Evolutionary conservation across 2,797 vertebrate species (phyloP), one percentile per base, ranked within the genome.

Genomic region (Phrynocephalus vlangalii): DNA sequence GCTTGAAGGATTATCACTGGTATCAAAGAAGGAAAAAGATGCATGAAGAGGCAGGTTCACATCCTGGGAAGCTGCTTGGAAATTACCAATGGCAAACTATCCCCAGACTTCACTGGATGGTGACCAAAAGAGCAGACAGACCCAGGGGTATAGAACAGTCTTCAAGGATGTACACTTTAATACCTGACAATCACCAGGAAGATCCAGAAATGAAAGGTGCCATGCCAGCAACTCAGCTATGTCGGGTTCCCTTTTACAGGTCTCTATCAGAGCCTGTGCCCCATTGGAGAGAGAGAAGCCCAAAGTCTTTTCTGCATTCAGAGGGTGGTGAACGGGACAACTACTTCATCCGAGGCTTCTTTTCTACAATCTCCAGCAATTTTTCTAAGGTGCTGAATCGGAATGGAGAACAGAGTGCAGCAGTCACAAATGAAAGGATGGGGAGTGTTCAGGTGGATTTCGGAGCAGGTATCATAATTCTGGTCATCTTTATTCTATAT

Each of bases 281-380:
- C 0, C 90, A 10, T 0, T 1, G 56, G 44, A 92, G 83, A 7
- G 84, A 91, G 85, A 84, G 92, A n/a, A 85, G 0, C 30, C 50
- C 87, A 1, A 95, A 88, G 90, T 89, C 88, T 0, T 78, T 82
- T 86, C 91, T 92, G 24, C 93, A 82, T 0, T 88, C 94, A 0
- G 10, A 89, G 82, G 93, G 94, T 28, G 60, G 91, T 1, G 94
- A 93, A 1, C 95, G 95, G 60, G 96, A 95, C 63, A 91, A 92
- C 68, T 87, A 94, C 85, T 96, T 96, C 87, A 86, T 91, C 83
- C 92, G 89, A 38, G 95, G 94, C 78, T 82, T 97, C 82, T 96
- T 97, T 87, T 96, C 96, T 79, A 96, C 97, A 24, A 93, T 97
- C 87, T 97, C 97, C 0, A 96, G 82, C 70, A 94, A 96, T 90